Percentiles rank a stretch among this genome's conserved stretches.
Conservation (phyloP, 2,888 invertebrate species). For the Microctonus hyperodae region DNA sequence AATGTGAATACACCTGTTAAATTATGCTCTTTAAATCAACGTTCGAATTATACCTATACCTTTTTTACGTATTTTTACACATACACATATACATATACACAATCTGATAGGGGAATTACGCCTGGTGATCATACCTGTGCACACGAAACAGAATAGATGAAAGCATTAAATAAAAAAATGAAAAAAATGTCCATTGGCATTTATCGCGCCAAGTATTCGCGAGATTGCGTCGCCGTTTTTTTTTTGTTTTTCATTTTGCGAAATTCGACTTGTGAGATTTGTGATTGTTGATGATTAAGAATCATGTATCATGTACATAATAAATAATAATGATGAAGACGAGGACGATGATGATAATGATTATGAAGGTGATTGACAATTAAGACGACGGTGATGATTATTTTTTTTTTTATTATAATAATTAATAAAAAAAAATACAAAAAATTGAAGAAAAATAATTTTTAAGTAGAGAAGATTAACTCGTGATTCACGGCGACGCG, state of each 20-base stretch:
- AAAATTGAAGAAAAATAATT: neutral
- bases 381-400: neutral
- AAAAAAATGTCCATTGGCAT: conserved; percentile 7
- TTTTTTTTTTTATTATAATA: too few relatives aligned
- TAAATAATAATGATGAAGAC: neutral
- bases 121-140: neutral
- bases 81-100: conserved; percentile 6
- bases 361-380: conserved; percentile 1
- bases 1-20: conserved; percentile 44
- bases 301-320: neutral
- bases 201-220: conserved; percentile 16
- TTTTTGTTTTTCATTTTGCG: conserved; percentile 4
- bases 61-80: conserved; percentile 61
- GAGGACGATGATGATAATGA: conserved; percentile 1
- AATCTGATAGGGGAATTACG: neutral
- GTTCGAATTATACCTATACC: conserved; percentile 24
- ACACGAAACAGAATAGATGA: neutral
- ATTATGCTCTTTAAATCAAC: conserved; percentile 3
- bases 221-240: conserved; percentile 27
- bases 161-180: neutral
- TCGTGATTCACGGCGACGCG: conserved; percentile 14
- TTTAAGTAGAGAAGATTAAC: conserved; percentile 8
- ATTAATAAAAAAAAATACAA: neutral
- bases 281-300: conserved; percentile 6
- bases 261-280: neutral